phyloP scores from a whole-genome alignment of 2,113 vertebrate genomes.

The Junco hyemalis region DNA sequence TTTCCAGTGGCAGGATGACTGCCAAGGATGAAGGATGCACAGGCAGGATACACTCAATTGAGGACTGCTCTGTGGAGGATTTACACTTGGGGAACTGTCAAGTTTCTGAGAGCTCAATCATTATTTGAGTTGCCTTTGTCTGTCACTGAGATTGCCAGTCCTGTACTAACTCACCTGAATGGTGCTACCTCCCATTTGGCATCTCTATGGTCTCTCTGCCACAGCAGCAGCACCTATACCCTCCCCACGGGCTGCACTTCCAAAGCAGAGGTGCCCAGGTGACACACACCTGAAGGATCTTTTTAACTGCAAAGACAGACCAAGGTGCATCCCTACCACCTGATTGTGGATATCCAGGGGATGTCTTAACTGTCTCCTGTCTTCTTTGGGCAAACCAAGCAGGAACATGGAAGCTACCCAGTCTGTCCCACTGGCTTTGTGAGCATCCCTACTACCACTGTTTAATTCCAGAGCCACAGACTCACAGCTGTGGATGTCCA shows the following conservation, averaged over 20 bases:
- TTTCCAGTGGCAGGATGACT: neutral
- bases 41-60: rapidly evolving
- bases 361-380: neutral
- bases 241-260: rapidly evolving
- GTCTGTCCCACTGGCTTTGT: neutral
- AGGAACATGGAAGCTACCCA: neutral
- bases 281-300: neutral
- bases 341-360: neutral
- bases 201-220: neutral
- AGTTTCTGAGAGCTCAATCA: neutral
- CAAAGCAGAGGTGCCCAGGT: neutral
- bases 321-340: neutral
- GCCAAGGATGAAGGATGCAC: neutral
- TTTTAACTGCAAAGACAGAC: neutral
- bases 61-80: neutral
- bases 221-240: neutral
- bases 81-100: neutral
- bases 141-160: rapidly evolving
- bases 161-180: neutral
- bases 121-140: neutral
- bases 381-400: neutral
- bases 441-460: neutral
- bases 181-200: neutral
- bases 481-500: neutral
- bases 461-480: neutral